These are phyloP conservation scores for Selenia dentaria DNA, from an alignment of 2,888 invertebrate species.

Conservation along the genomic window DNA sequence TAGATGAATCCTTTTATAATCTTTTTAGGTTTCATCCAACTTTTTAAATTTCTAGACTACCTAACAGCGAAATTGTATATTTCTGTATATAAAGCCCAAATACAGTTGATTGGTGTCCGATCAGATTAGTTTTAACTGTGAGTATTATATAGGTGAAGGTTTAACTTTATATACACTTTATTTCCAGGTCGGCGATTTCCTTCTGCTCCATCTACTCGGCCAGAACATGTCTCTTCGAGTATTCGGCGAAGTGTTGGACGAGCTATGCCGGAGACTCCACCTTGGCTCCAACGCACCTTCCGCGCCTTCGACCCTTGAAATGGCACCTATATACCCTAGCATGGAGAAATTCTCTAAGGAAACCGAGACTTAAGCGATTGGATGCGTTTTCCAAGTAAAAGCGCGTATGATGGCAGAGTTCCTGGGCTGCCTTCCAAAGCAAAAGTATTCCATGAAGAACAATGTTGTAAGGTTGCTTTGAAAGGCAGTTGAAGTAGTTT, in stretches of 20 bases:
- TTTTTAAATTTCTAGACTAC: too few relatives aligned
- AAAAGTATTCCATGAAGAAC: background rate
- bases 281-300: conserved; percentile 92
- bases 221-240: conserved; percentile 94
- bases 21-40: too few relatives aligned
- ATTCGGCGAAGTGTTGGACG: conserved; percentile 92
- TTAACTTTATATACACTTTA: too few relatives aligned
- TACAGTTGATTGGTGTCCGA: too few relatives aligned
- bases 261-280: conserved; percentile 88
- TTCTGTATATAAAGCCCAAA: too few relatives aligned
- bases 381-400: conserved; percentile 20
- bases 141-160: too few relatives aligned
- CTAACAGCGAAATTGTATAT: too few relatives aligned
- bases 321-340: conserved; percentile 93
- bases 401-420: conserved; percentile 11
- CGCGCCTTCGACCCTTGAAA: conserved; percentile 94
- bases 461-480: background rate
- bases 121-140: too few relatives aligned
- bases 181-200: conserved; percentile 92
- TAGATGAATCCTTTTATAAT: too few relatives aligned
- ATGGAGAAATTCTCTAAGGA: conserved; percentile 92
- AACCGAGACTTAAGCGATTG: conserved; percentile 89
- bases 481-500: background rate
- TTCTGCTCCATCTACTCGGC: conserved; percentile 92
- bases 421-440: conserved; percentile 7